These are phyloP conservation scores for Brachionus plicatilis DNA, from an alignment of 1,140 invertebrate species.

Conservation along the genomic window DNA sequence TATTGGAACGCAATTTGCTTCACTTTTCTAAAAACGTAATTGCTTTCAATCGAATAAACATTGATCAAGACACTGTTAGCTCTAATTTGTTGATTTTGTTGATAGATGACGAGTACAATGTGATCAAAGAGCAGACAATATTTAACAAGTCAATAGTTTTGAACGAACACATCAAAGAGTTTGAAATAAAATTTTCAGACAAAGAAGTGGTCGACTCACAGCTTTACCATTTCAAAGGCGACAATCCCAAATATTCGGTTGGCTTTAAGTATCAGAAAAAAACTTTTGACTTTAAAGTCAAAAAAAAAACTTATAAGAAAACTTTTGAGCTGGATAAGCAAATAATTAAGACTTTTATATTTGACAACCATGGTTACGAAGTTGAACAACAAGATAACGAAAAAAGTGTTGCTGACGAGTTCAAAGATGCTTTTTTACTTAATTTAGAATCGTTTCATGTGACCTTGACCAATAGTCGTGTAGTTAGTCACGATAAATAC, in stretches of 20 bases:
- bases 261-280: background rate
- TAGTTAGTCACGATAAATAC: background rate
- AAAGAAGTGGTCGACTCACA: background rate
- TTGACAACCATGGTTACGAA: background rate
- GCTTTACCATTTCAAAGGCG: background rate
- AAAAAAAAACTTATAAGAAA: background rate
- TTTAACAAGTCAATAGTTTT: background rate
- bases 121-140: background rate
- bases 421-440: slow-evolving; percentile 4
- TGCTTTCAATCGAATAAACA: background rate
- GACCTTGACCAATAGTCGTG: background rate
- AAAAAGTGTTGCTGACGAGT: background rate
- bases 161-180: background rate
- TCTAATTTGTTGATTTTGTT: background rate
- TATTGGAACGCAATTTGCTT: background rate
- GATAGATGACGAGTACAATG: background rate
- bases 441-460: background rate
- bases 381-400: background rate
- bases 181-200: slow-evolving; percentile 3
- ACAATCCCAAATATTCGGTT: background rate
- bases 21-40: slow-evolving; percentile 1
- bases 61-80: background rate
- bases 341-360: background rate
- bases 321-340: background rate
- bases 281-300: background rate